Conservation (phyloP, 2,113 vertebrate species). For the Plestiodon gilberti region DNA sequence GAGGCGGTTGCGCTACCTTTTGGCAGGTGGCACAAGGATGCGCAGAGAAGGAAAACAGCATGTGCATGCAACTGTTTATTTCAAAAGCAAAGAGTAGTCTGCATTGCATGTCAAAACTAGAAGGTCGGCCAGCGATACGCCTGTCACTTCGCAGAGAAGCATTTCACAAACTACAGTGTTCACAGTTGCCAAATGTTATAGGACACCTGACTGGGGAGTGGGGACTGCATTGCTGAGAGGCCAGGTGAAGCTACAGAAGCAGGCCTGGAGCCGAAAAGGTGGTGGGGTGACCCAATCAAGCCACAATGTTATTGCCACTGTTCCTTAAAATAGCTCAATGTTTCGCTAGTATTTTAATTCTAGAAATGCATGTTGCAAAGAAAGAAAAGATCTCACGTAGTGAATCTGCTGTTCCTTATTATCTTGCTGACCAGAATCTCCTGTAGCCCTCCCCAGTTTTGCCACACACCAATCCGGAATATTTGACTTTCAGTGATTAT, state of each 20-base stretch:
- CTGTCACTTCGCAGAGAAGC: conserved; percentile 44
- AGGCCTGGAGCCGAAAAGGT: conserved; percentile 3
- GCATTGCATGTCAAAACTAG: conserved; percentile 29
- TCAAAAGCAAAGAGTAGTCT: background rate
- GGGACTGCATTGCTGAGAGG: background rate
- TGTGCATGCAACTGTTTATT: conserved; percentile 9
- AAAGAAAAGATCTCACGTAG: no score
- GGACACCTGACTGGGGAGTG: accelerated
- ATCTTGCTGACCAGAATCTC: no score
- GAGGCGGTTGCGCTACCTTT: background rate
- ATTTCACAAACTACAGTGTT: background rate
- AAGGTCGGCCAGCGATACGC: conserved; percentile 32
- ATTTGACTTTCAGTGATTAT: no score
- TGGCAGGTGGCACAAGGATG: conserved; percentile 11
- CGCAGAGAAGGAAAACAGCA: conserved; percentile 8
- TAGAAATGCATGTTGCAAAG: background rate
- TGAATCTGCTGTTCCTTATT: no score
- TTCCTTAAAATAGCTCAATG: background rate
- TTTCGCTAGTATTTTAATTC: background rate
- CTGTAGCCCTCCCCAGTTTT: no score
- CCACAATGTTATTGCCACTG: background rate
- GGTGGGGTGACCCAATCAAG: background rate
- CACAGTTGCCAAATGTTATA: conserved; percentile 37
- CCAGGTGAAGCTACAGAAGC: background rate
- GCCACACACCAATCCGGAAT: no score